Conservation (phyloP, 2,888 invertebrate genomes). For the Deladenus siricidicola region DNA sequence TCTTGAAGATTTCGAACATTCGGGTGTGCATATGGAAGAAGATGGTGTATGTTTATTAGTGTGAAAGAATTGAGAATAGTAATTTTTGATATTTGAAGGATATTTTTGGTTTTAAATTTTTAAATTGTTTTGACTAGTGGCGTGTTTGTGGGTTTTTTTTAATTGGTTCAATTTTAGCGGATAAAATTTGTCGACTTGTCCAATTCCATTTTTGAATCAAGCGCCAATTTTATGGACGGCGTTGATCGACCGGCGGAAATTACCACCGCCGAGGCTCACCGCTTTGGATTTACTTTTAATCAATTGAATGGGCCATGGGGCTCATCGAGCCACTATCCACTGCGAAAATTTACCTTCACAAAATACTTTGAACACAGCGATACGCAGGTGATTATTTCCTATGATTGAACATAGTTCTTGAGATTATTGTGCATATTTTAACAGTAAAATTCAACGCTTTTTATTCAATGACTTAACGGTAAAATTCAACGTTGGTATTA, state of each 20-base stretch:
- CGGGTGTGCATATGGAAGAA: slow-evolving; percentile 84
- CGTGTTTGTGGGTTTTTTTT: not conserved
- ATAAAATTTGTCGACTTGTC: slow-evolving; percentile 72
- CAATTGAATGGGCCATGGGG: slow-evolving; percentile 29
- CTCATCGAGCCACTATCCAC: slow-evolving; percentile 28
- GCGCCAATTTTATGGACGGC: slow-evolving; percentile 41
- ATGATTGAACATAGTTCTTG: not conserved
- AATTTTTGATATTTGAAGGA: not conserved
- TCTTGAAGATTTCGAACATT: slow-evolving; percentile 91
- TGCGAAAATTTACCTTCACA: slow-evolving; percentile 34
- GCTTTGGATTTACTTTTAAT: not conserved
- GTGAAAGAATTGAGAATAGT: no score
- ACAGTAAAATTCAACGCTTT: not conserved
- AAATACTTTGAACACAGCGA: slow-evolving; percentile 38
- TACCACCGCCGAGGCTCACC: slow-evolving; percentile 4
- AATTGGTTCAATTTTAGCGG: slow-evolving; percentile 42
- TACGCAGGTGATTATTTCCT: slow-evolving; percentile 11
- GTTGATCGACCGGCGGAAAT: slow-evolving; percentile 32
- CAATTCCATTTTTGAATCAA: slow-evolving; percentile 66
- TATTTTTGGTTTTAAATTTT: not conserved
- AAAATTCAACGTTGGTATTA: not conserved
- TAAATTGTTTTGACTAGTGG: no score
- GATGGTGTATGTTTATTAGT: slow-evolving; percentile 58
- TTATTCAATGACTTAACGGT: not conserved
- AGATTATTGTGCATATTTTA: not conserved